Evolutionary conservation across 2,888 invertebrate genomes (phyloP).

Genomic region (Zelleria hepariella): DNA sequence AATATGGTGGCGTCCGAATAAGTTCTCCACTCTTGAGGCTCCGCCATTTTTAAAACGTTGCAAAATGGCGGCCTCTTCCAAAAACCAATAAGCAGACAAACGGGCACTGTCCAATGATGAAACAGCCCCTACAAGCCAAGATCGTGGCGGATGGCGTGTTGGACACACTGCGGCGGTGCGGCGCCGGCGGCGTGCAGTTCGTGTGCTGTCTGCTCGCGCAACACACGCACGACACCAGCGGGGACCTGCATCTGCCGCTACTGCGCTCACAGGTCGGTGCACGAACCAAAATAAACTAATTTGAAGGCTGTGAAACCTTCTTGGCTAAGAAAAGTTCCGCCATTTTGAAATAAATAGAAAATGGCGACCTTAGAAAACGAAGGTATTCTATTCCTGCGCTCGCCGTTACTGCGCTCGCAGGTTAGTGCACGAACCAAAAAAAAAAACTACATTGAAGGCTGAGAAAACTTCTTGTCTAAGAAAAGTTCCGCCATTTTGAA

Average conservation of each 20-base stretch:
- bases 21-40: too few species aligned
- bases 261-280: constrained; percentile 91
- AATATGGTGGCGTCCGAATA: too few species aligned
- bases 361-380: too few species aligned
- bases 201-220: constrained; percentile 86
- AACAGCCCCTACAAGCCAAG: constrained; percentile 79
- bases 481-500: too few species aligned
- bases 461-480: too few species aligned
- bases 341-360: too few species aligned
- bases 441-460: too few species aligned
- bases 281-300: too few species aligned
- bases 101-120: constrained; percentile 88
- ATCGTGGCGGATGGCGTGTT: constrained; percentile 89
- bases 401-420: constrained; percentile 90
- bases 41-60: too few species aligned
- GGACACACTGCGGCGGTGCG: constrained; percentile 89
- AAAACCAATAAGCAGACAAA: constrained; percentile 69
- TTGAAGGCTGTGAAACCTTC: too few species aligned
- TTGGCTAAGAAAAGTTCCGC: too few species aligned
- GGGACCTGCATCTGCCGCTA: constrained; percentile 85
- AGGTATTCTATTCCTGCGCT: constrained; percentile 90
- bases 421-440: too few species aligned
- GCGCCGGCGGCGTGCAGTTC: constrained; percentile 79
- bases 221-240: constrained; percentile 62
- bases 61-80: background rate